A percentile compares a stretch with the other conserved stretches of the same genome.
Conservation (phyloP, 1,140 invertebrate genomes). For the Harlomillsia oculata region DNA sequence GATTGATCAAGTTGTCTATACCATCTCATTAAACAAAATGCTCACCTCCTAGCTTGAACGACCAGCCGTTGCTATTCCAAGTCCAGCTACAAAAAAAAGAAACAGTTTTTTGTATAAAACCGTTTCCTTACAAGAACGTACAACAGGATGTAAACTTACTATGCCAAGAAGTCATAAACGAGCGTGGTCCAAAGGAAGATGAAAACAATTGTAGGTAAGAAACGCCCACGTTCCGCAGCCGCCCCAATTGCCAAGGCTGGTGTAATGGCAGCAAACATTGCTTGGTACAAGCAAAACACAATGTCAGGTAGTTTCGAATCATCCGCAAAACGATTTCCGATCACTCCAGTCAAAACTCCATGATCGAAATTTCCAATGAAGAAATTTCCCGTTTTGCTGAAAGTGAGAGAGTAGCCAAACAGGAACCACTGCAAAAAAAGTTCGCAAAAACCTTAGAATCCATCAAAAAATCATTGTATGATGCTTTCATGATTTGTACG, state of each 20-base stretch:
- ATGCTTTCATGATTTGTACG: too few relatives aligned
- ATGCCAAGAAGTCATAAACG: conserved; percentile 31
- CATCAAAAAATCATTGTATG: neutral
- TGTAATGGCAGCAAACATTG: conserved; percentile 34
- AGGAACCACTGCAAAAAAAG: conserved; percentile 26
- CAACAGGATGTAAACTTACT: too few relatives aligned
- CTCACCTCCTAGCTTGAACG: conserved; percentile 14
- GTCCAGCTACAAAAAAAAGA: neutral
- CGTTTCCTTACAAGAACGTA: too few relatives aligned
- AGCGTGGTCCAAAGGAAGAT: conserved; percentile 34
- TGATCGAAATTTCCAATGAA: conserved; percentile 31
- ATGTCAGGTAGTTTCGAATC: conserved; percentile 29
- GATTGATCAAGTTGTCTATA: too few relatives aligned
- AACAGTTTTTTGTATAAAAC: too few relatives aligned
- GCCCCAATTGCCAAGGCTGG: conserved; percentile 32
- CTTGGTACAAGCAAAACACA: conserved; percentile 31
- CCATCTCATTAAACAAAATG: too few relatives aligned
- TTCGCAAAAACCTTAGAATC: neutral
- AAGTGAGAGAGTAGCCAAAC: conserved; percentile 28
- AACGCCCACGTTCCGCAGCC: conserved; percentile 29
- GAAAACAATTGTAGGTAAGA: conserved; percentile 32
- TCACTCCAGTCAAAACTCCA: conserved; percentile 5
- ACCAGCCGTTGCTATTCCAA: conserved; percentile 27
- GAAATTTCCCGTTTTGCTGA: conserved; percentile 16
- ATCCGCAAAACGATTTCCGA: neutral